phyloP scores from a whole-genome alignment of 2,888 invertebrate species.

The Cenopis cana region DNA sequence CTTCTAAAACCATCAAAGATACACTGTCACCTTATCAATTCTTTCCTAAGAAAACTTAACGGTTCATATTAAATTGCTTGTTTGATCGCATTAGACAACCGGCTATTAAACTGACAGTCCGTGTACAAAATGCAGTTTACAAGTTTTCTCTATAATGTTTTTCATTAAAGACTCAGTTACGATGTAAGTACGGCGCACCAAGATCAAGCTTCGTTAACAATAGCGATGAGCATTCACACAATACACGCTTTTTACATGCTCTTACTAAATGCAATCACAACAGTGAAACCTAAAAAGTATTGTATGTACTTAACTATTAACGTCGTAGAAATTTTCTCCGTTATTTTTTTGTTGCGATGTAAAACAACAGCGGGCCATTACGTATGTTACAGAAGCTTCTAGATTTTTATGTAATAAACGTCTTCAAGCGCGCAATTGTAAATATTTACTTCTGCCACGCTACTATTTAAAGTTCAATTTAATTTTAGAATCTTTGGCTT shows the following conservation, averaged over 20 bases:
- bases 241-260: slow-evolving; percentile 19
- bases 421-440: slow-evolving; percentile 30
- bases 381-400: slow-evolving; percentile 42
- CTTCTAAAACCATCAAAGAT: no score
- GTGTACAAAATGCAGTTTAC: not conserved
- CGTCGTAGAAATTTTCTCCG: slow-evolving; percentile 18
- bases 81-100: not conserved
- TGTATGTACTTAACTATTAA: slow-evolving; percentile 24
- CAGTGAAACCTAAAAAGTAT: slow-evolving; percentile 29
- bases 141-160: slow-evolving; percentile 21
- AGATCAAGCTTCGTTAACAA: slow-evolving; percentile 17
- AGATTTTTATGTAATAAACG: slow-evolving; percentile 41
- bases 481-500: not conserved
- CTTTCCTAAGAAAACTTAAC: no score
- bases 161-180: not conserved
- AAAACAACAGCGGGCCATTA: slow-evolving; percentile 23
- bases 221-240: slow-evolving; percentile 14
- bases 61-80: not conserved
- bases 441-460: slow-evolving; percentile 25
- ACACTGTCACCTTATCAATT: no score
- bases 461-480: not conserved
- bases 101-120: not conserved
- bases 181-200: not conserved
- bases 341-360: slow-evolving; percentile 18
- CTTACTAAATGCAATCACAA: slow-evolving; percentile 31